phyloP scores from a whole-genome alignment of 2,797 vertebrate genomes.

The Coregonus suidteri region DNA sequence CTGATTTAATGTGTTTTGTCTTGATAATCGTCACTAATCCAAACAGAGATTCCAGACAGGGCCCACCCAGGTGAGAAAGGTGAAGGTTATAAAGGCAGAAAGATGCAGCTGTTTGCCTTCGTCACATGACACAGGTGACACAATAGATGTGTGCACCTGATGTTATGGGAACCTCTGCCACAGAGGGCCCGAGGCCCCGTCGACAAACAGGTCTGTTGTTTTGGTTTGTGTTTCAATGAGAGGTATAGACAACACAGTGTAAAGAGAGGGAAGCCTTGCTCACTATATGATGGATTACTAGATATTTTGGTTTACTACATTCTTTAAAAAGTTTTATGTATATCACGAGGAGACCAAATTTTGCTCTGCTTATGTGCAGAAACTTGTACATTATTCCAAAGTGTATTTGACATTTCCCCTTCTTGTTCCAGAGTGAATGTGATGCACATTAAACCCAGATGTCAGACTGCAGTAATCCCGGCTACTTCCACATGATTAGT shows the following conservation, averaged over 20 bases:
- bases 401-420: not conserved
- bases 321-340: not conserved
- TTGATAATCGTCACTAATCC: slow-evolving; percentile 60
- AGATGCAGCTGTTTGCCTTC: slow-evolving; percentile 46
- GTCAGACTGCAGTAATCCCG: slow-evolving; percentile 2
- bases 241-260: not conserved
- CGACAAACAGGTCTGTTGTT: slow-evolving; percentile 9
- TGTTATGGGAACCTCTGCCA: slow-evolving; percentile 8
- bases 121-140: slow-evolving; percentile 47
- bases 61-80: slow-evolving; percentile 53
- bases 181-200: not conserved
- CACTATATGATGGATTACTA: not conserved
- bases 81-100: slow-evolving; percentile 42
- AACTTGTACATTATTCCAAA: slow-evolving; percentile 5
- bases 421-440: not conserved
- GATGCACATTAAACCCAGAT: slow-evolving; percentile 4
- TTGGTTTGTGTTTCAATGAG: slow-evolving; percentile 35
- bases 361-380: not conserved
- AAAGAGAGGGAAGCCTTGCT: not conserved
- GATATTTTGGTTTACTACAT: not conserved
- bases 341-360: not conserved
- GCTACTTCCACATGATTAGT: slow-evolving; percentile 5
- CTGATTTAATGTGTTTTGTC: slow-evolving; percentile 48
- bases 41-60: slow-evolving; percentile 61
- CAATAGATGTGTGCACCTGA: slow-evolving; percentile 26